Base-by-base conservation (phyloP, 2,797 vertebrate species). In the Melanotaenia parkinsoni region DNA sequence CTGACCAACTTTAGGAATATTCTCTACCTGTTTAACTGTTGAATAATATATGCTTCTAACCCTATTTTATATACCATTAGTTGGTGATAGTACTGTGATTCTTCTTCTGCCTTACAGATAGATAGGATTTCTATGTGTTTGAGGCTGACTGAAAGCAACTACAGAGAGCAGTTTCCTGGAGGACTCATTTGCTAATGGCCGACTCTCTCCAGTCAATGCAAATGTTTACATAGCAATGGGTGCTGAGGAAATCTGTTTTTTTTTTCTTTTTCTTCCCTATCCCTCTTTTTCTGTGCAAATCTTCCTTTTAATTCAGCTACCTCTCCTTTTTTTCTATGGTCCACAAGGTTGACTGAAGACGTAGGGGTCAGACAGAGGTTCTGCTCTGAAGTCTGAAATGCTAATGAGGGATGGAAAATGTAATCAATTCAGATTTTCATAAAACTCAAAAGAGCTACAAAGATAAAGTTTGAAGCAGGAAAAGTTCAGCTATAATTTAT, bases 401-500 rank as follows among this genome's bases (percentile, higher is more conserved):
- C 71, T 88, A 86, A 86, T 82, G 56, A 77, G 63, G 62, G 13
- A 37, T 80, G 76, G 71, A 86, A 83, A 87, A 84, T 77, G 63
- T 72, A 76, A 80, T 86, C 64, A 79, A 61, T 77, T 72, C 65
- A 37, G 69, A 78, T 64, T 80, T 84, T 70, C 24, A 58, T 69
- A 18, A 76, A 77, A 72, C 50, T 75, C 63, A 75, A 63, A 69
- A 5, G 26, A 28, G n/a, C 62, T 33, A 58, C 37, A 70, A 37
- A 45, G 47, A 68, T 60, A 70, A 86, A 79, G 75, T 84, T 80
- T 69, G 58, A 68, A 47, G 62, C 35, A 37, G 69, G 32, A 69
- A 86, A 87, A 82, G 57, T 82, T 81, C 70, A 3, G 32, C 28
- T 2, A 51, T 78, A 77, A 80, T 82, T 83, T 79, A 78, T 64